Evolutionary conservation across 2,113 vertebrate genomes (phyloP).

Genomic region (Heterochromis multidens): DNA sequence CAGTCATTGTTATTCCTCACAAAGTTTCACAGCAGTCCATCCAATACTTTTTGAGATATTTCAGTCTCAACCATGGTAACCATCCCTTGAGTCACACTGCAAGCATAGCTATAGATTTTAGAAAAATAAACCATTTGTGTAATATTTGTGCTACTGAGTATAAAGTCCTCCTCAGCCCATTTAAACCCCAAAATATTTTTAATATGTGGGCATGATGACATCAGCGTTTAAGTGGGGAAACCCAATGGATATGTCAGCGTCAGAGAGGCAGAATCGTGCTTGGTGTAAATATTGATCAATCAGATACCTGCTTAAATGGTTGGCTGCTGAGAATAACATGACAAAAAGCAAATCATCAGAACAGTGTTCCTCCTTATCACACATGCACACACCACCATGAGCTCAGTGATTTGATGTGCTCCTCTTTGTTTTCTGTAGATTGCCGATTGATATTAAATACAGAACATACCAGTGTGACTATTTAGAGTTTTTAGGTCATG

Average conservation of each 20-base stretch:
- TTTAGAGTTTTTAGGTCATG: slow-evolving; percentile 11
- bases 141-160: neutral
- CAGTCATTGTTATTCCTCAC: neutral
- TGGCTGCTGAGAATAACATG: neutral
- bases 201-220: neutral
- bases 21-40: neutral
- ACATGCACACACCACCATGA: neutral
- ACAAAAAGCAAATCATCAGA: neutral
- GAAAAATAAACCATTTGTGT: neutral
- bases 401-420: neutral
- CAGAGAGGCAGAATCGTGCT: neutral
- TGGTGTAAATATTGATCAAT: neutral
- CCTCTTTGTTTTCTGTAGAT: slow-evolving; percentile 19
- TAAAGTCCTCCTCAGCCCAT: neutral
- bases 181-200: neutral
- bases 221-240: neutral
- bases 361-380: neutral
- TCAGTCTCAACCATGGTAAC: rapidly evolving
- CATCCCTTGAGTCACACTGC: no score
- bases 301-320: neutral
- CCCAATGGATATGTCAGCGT: neutral
- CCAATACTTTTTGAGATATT: neutral
- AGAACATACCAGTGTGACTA: slow-evolving; percentile 1
- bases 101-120: neutral
- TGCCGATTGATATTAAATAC: neutral